Evolutionary conservation across 35 echinoderm and acorn worm species (phyloP), one percentile per base, ranked within the genome.

Genomic region (Holothuria glaberrima): DNA sequence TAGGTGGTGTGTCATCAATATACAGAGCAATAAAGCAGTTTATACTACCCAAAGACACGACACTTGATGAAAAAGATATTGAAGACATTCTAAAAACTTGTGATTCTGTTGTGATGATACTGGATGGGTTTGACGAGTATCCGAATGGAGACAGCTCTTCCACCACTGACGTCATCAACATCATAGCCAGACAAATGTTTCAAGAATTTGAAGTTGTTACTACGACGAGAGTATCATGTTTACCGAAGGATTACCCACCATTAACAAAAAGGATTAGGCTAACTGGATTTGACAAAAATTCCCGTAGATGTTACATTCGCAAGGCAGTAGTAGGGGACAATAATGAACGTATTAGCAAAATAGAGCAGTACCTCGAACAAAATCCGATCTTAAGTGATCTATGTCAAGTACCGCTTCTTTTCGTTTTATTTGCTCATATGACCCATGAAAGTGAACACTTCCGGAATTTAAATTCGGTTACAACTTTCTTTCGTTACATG

Each of bases 361-460:
- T 74, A 5, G 19, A 38, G 32, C 21, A 5, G 30, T 33, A 30
- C 22, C 50, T 82, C 0, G 22, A 82, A 33, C 44, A 24, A 29
- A 82, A 82, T 22, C 79, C 79, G 9, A 58, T 82, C 22, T 50
- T 82, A 10, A 32, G 48, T 35, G 46, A 82, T 44, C 46, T 82
- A 29, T 82, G 79, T 82, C 35, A 82, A 20, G 30, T 60, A 19
- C 79, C 79, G 9, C 50, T 82, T 6, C 54, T 82, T 18, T 82
- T 82, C 50, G 79, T 82, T 10, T 54, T 82, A 50, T 82, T 54
- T 32, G 79, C 79, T 10, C 79, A 82, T 58, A 29, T 82, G 38
- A 58, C 41, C 14, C 54, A 48, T 48, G 54, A 60, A n/a, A 75
- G 71, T 41, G 34, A 9, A 21, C 10, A 36, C 3, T 44, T 75